Conservation (phyloP, 2,888 invertebrate species). For the Meganola albula region DNA sequence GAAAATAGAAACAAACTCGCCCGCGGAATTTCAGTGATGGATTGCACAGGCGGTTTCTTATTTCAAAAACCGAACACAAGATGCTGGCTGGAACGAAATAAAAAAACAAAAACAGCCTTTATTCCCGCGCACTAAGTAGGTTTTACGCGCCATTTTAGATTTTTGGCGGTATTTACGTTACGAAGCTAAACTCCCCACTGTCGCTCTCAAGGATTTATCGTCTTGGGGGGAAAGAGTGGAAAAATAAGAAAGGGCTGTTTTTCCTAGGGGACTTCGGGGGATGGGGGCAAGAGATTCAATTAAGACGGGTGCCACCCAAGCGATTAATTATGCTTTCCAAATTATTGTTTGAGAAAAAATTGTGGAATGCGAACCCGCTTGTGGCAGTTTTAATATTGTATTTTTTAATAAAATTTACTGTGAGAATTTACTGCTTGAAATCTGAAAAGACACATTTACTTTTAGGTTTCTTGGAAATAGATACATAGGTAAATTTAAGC, state of each 20-base stretch:
- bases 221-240: constrained; percentile 68
- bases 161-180: constrained; percentile 26
- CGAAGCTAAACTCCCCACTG: constrained; percentile 69
- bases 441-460: too few relatives aligned
- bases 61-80: constrained; percentile 41
- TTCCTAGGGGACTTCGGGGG: constrained; percentile 61
- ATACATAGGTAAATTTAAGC: too few relatives aligned
- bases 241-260: constrained; percentile 77
- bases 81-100: constrained; percentile 14
- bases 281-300: constrained; percentile 66
- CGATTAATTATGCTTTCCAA: constrained; percentile 71
- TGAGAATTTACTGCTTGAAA: too few relatives aligned
- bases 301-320: constrained; percentile 57
- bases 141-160: constrained; percentile 6
- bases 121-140: constrained; percentile 1
- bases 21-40: constrained; percentile 76
- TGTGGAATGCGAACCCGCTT: constrained; percentile 3
- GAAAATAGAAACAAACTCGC: constrained; percentile 63
- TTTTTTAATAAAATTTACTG: too few relatives aligned
- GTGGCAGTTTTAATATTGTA: background rate
- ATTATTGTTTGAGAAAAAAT: constrained; percentile 46
- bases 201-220: constrained; percentile 76
- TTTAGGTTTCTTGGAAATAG: too few relatives aligned
- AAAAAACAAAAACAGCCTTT: constrained; percentile 13
- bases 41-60: constrained; percentile 74